A percentile compares a stretch with the other conserved stretches of the same genome.
phyloP scores from a whole-genome alignment of 2,888 invertebrate genomes.

The Tenthredo distinguenda region DNA sequence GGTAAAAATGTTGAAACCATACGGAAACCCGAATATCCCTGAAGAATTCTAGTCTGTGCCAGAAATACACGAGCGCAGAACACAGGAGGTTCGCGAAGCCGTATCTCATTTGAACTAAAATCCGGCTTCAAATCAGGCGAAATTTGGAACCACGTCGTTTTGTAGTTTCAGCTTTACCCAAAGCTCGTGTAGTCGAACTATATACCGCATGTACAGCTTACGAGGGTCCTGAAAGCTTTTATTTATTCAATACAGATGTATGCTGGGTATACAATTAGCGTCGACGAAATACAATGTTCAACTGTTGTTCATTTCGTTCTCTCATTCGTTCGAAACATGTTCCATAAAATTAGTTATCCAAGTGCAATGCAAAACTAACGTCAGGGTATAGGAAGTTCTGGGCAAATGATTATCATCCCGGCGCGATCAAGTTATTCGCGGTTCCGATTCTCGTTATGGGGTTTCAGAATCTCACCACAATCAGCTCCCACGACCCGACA shows the following conservation, averaged over 20 bases:
- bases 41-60: background rate
- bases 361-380: background rate
- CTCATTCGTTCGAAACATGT: background rate
- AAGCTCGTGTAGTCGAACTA: background rate
- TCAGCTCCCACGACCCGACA: background rate
- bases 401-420: background rate
- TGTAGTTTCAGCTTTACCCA: background rate
- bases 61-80: background rate
- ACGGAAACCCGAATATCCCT: background rate
- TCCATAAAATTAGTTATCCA: background rate
- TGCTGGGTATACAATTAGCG: no score
- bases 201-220: background rate
- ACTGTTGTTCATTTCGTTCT: background rate
- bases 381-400: background rate
- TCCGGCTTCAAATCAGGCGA: background rate
- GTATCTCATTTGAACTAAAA: background rate
- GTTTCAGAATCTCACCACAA: slow-evolving; percentile 14
- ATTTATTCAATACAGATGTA: background rate
- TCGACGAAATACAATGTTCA: no score
- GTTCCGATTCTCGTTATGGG: background rate
- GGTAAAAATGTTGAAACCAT: background rate
- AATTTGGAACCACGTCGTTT: background rate
- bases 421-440: background rate
- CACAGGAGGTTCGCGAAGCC: background rate
- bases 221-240: background rate